phyloP scores from a whole-genome alignment of 2,888 invertebrate species.

The Dichetophora obliterata region DNA sequence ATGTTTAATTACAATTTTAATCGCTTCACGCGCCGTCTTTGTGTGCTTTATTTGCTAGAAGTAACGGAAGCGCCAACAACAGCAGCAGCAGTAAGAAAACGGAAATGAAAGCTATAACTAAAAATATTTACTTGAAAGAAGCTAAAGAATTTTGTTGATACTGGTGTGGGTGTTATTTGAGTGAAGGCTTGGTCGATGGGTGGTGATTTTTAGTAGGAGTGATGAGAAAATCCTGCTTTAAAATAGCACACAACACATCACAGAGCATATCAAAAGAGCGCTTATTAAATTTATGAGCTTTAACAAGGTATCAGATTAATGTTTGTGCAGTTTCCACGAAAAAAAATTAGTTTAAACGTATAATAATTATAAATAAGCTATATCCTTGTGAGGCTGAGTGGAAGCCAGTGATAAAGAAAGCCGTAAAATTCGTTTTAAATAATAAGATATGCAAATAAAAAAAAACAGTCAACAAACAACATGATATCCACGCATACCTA shows the following conservation, averaged over 20 bases:
- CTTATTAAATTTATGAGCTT: constrained; percentile 33
- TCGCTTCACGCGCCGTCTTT: constrained; percentile 30
- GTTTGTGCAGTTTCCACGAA: neutral
- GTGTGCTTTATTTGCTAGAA: neutral
- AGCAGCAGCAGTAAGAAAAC: neutral
- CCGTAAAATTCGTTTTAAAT: neutral
- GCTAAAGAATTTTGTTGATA: neutral
- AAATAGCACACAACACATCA: constrained; percentile 7
- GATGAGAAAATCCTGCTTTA: neutral
- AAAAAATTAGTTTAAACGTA: no score
- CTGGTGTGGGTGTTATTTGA: no score
- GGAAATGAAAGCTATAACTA: neutral
- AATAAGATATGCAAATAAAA: neutral
- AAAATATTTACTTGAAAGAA: neutral
- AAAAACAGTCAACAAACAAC: neutral
- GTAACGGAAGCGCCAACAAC: neutral
- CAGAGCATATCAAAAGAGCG: constrained; percentile 30
- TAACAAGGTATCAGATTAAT: neutral
- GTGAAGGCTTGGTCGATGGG: neutral
- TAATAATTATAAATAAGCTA: no score
- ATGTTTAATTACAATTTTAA: constrained; percentile 37
- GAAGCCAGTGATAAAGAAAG: no score
- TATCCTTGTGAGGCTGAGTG: no score
- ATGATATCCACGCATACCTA: neutral
- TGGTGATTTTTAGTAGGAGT: neutral